Percentiles rank a stretch among this genome's conserved stretches.
Evolutionary conservation across 2,797 vertebrate species (phyloP).

Genomic region (Labroides dimidiatus): DNA sequence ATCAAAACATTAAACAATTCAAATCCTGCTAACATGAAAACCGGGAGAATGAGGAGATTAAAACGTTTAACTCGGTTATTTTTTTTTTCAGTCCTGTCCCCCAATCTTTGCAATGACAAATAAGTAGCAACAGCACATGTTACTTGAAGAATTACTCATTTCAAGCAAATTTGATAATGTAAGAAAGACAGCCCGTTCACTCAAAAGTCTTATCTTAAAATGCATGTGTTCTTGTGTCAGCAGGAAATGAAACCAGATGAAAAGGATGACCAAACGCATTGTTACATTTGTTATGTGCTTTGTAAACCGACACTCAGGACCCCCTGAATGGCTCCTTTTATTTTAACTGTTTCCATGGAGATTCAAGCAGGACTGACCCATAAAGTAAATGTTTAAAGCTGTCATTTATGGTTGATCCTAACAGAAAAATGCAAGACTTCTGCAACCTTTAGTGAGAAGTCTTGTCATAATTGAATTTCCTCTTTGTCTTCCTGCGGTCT

Average conservation of each 20-base stretch:
- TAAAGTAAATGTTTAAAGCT: constrained; percentile 4
- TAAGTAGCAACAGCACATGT: background rate
- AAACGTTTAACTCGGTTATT: too few species aligned
- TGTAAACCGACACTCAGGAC: constrained; percentile 13
- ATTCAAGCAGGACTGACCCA: constrained; percentile 4
- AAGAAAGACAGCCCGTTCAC: background rate
- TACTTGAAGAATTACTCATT: background rate
- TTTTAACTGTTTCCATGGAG: constrained; percentile 28
- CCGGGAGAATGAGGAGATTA: too few species aligned
- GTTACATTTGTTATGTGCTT: background rate
- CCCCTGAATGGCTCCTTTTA: constrained; percentile 32
- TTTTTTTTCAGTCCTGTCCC: background rate
- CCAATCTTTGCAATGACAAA: background rate
- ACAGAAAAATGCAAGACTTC: background rate
- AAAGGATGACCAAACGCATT: background rate
- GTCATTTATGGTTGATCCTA: background rate
- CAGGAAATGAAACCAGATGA: constrained; percentile 9
- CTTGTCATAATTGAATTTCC: background rate
- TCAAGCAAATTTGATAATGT: background rate
- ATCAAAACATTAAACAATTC: too few species aligned
- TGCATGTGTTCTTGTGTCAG: background rate
- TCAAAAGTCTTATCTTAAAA: constrained; percentile 6
- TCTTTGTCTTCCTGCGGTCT: background rate
- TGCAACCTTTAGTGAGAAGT: background rate
- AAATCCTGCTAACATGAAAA: background rate